phyloP scores from a whole-genome alignment of 2,888 invertebrate species.

The Ctena decussata region DNA sequence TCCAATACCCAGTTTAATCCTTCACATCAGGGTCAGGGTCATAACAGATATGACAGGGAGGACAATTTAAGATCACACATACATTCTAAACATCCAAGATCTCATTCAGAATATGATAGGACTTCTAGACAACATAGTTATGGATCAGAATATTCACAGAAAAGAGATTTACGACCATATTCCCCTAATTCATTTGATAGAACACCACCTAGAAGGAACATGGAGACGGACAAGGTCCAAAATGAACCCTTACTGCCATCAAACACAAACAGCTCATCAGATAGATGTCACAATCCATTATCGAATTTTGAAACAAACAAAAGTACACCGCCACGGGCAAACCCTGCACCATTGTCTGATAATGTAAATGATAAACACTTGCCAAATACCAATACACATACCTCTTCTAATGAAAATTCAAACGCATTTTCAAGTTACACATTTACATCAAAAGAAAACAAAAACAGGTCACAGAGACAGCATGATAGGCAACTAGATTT shows the following conservation, averaged over 20 bases:
- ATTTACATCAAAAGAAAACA: background rate
- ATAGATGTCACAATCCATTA: too few species aligned
- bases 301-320: too few species aligned
- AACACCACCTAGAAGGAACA: background rate
- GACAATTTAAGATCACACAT: background rate
- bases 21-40: background rate
- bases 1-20: background rate
- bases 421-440: constrained; percentile 24
- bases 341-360: too few species aligned
- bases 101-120: background rate
- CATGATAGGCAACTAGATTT: background rate
- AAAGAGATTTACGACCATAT: background rate
- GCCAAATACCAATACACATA: too few species aligned
- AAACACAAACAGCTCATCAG: too few species aligned
- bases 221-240: too few species aligned
- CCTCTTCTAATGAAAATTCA: constrained; percentile 4
- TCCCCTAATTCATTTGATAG: background rate
- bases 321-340: too few species aligned
- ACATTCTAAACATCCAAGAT: background rate
- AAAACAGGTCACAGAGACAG: background rate
- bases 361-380: too few species aligned
- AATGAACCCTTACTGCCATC: too few species aligned
- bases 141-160: background rate
- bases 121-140: background rate
- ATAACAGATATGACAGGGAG: background rate